Evolutionary conservation across 2,888 invertebrate species (phyloP), one percentile per base, ranked within the genome.

Genomic region (Lymantria dispar): DNA sequence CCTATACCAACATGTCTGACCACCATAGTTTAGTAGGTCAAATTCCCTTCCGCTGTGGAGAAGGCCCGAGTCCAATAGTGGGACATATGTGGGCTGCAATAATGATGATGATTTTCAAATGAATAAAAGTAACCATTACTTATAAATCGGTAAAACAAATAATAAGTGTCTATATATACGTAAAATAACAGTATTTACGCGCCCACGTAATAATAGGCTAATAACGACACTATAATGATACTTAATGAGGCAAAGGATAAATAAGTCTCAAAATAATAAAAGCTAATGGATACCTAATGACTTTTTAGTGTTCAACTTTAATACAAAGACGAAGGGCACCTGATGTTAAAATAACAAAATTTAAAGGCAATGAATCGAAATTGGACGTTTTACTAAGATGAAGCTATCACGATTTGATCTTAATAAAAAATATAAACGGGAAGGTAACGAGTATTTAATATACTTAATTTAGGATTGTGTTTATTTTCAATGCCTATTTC

Each of bases 231-330:
- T n/a, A 12, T 45, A 50, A 43, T 43, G 46, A 13, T 13, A 42
- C 30, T n/a, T 38, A 40, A 44, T 40, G 39, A 22, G 15, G 22
- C 13, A 43, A 39, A 22, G 38, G 15, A 15, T 8, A 49, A 43
- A 57, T 52, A 47, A 45, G 41, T 41, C 40, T 41, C 22, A 39
- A 46, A 54, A 54, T 46, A 50, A 44, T 50, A 45, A 37, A 22
- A 36, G 36, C 43, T 62, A 62, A 59, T 56, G 50, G 52, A 41
- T 48, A 47, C 31, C 40, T 58, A 45, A 58, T 62, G 47, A 42
- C 37, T 40, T 47, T 58, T 41, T 39, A 49, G 33, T 47, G 15
- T 47, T 39, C 43, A 52, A 49, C 29, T 39, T 61, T 22, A 48
- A 45, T 49, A 44, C 36, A 13, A 29, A 31, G 15, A 31, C 37